phyloP scores from a whole-genome alignment of 2,888 invertebrate species.

The Lithophane leautieri region DNA sequence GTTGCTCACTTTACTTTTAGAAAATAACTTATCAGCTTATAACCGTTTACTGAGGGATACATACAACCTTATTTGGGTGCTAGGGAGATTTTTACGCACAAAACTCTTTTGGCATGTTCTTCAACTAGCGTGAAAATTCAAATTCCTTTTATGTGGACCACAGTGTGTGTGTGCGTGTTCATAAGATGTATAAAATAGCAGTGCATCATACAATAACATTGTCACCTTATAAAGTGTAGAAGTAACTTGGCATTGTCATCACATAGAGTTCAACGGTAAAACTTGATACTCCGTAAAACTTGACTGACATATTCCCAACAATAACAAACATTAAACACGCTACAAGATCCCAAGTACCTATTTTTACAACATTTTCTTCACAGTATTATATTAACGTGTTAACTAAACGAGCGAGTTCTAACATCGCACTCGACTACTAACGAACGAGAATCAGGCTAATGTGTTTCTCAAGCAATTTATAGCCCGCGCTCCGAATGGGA shows the following conservation, averaged over 20 bases:
- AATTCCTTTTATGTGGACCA: background rate
- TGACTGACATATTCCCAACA: conserved; percentile 7
- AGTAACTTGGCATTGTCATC: background rate
- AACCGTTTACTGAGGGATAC: background rate
- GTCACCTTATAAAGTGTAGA: background rate
- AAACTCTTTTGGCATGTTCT: background rate
- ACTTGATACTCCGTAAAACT: background rate
- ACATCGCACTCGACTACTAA: conserved; percentile 49
- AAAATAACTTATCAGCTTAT: background rate
- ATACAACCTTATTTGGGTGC: background rate
- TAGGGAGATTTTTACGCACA: background rate
- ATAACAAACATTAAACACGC: conserved; percentile 18
- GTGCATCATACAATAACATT: background rate
- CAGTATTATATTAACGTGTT: conserved; percentile 34
- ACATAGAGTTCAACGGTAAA: background rate
- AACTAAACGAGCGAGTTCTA: conserved; percentile 26
- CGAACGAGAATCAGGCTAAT: conserved; percentile 60
- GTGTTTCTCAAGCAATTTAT: conserved; percentile 57
- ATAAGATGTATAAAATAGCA: too few relatives aligned
- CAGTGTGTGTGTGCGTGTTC: too few relatives aligned
- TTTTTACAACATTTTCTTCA: conserved; percentile 20
- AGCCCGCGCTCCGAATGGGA: conserved; percentile 41
- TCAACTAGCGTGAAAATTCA: too few relatives aligned
- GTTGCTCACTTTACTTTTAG: background rate
- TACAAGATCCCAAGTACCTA: conserved; percentile 19